phyloP scores from a whole-genome alignment of 2,888 invertebrate species.

The Plagodis dolabraria region DNA sequence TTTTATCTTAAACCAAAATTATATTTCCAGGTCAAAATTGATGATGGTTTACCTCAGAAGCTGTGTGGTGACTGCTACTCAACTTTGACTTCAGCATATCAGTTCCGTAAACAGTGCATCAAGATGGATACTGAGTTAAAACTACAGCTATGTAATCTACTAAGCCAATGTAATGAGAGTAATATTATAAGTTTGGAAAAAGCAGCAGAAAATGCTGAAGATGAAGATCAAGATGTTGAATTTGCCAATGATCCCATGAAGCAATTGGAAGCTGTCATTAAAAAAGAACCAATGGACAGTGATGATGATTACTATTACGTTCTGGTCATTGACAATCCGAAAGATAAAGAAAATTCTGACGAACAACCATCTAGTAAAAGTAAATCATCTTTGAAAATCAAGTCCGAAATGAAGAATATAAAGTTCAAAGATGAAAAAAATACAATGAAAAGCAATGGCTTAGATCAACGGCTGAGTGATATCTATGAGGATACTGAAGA shows the following conservation, averaged over 20 bases:
- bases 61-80: slow-evolving; percentile 70
- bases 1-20: neutral
- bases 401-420: neutral
- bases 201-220: slow-evolving; percentile 28
- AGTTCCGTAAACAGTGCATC: slow-evolving; percentile 75
- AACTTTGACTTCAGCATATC: slow-evolving; percentile 68
- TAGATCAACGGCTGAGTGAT: slow-evolving; percentile 3
- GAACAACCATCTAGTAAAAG: neutral
- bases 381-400: neutral
- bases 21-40: slow-evolving; percentile 65
- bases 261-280: slow-evolving; percentile 71
- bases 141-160: slow-evolving; percentile 58
- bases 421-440: slow-evolving; percentile 21
- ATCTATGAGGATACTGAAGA: slow-evolving; percentile 10
- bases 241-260: slow-evolving; percentile 67
- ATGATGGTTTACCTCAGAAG: slow-evolving; percentile 74
- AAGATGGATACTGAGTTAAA: slow-evolving; percentile 76
- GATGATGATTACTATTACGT: slow-evolving; percentile 81
- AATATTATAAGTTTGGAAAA: slow-evolving; percentile 37
- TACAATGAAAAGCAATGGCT: slow-evolving; percentile 11
- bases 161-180: slow-evolving; percentile 49
- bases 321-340: slow-evolving; percentile 72
- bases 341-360: slow-evolving; percentile 32
- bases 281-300: slow-evolving; percentile 70
- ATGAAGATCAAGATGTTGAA: slow-evolving; percentile 46